Evolutionary conservation across 1,140 invertebrate genomes (phyloP).

Genomic region (Cryptotermes secundus): DNA sequence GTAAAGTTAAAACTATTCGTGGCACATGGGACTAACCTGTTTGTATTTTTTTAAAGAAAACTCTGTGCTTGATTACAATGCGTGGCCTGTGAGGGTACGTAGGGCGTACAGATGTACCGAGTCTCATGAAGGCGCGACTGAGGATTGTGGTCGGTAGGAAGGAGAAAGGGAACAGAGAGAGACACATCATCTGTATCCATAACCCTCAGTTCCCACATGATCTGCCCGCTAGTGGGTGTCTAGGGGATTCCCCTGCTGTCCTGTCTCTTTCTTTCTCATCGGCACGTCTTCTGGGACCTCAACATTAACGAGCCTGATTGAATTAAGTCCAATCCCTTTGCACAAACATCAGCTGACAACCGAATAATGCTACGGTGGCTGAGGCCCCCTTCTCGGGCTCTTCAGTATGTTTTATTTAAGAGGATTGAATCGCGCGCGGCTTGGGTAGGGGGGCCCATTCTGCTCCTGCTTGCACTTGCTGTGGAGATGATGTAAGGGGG

Average conservation of each 20-base stretch:
- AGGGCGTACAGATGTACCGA: background rate
- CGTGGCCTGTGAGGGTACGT: background rate
- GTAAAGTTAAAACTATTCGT: no score
- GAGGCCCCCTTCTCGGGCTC: constrained; percentile 7
- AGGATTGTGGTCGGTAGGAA: background rate
- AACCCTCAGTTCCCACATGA: constrained; percentile 32
- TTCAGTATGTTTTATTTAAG: constrained; percentile 32
- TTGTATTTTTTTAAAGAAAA: background rate
- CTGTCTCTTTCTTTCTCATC: constrained; percentile 30
- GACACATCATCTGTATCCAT: constrained; percentile 31
- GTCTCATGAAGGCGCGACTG: background rate
- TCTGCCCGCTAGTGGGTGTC: constrained; percentile 22
- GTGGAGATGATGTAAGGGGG: background rate
- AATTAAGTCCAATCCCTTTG: constrained; percentile 38
- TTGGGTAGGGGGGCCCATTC: background rate
- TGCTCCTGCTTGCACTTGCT: background rate
- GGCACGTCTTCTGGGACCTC: constrained; percentile 22
- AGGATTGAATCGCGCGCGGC: constrained; percentile 22
- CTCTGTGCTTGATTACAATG: background rate
- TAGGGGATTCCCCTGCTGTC: constrained; percentile 25
- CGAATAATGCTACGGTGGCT: constrained; percentile 34
- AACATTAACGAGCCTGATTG: constrained; percentile 39
- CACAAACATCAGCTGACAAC: constrained; percentile 39
- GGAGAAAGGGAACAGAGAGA: background rate
- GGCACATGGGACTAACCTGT: background rate